Evolutionary conservation across 2,113 vertebrate genomes (phyloP).

Genomic region (Spea bombifrons): DNA sequence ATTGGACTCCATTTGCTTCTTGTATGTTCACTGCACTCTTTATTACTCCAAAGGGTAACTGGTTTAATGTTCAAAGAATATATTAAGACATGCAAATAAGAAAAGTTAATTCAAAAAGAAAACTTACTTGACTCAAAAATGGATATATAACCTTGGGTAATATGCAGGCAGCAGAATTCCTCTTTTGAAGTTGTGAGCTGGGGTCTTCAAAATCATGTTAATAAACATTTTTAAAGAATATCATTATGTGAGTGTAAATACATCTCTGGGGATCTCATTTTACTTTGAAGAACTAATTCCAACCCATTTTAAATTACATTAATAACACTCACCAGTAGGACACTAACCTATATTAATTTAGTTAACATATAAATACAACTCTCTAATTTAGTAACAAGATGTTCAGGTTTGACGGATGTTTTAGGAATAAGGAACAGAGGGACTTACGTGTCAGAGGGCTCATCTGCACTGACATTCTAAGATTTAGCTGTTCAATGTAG

Average conservation of each 20-base stretch:
- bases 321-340: background rate
- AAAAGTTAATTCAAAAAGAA: background rate
- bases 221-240: background rate
- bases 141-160: background rate
- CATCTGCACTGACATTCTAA: too few relatives aligned
- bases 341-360: too few relatives aligned
- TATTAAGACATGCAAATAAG: background rate
- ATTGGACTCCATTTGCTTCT: too few relatives aligned
- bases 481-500: too few relatives aligned
- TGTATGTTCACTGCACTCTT: too few relatives aligned
- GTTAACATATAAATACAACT: too few relatives aligned
- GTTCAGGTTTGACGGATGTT: too few relatives aligned
- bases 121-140: background rate
- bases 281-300: constrained; percentile 6
- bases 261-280: background rate
- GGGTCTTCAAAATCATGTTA: constrained; percentile 5
- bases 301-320: background rate
- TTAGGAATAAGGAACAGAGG: too few relatives aligned
- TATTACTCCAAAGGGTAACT: too few relatives aligned
- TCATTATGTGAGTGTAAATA: background rate
- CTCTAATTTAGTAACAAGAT: too few relatives aligned
- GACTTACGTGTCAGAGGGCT: too few relatives aligned
- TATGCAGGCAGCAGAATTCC: background rate
- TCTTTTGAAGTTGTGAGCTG: constrained; percentile 14
- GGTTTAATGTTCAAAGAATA: background rate